These are phyloP conservation scores for Deilephila porcellus DNA, from an alignment of 2,888 invertebrate species.

Conservation along the genomic window DNA sequence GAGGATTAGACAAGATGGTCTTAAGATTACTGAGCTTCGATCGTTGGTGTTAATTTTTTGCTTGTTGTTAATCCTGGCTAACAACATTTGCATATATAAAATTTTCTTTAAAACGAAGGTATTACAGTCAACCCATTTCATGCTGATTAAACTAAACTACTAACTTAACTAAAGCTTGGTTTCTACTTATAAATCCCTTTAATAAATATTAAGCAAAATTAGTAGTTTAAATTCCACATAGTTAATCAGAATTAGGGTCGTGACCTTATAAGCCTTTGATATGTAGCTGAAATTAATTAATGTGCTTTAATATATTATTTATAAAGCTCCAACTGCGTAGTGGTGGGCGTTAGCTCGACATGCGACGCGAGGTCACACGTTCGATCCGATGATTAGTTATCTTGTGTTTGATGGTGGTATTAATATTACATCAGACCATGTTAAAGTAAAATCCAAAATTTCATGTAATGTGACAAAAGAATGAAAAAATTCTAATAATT, in stretches of 20 bases:
- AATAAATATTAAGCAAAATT: not conserved
- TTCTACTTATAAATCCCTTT: not conserved
- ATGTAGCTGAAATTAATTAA: constrained; percentile 17
- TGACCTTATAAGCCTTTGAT: constrained; percentile 5
- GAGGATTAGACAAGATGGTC: no score
- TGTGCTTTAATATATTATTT: constrained; percentile 19
- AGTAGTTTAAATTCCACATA: not conserved
- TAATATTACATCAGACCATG: not conserved
- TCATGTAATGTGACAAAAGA: not conserved
- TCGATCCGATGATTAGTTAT: constrained; percentile 17
- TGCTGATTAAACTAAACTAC: no score
- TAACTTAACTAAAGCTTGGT: no score
- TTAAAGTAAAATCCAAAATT: not conserved
- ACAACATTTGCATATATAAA: no score
- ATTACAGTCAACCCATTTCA: no score
- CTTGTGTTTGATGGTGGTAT: not conserved
- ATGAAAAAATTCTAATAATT: no score
- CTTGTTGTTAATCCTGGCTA: no score
- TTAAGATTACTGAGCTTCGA: no score
- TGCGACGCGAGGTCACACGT: constrained; percentile 14
- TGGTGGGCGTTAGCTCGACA: constrained; percentile 19
- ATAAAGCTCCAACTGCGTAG: constrained; percentile 3
- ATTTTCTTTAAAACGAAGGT: no score
- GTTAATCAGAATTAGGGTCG: constrained; percentile 14
- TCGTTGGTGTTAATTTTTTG: no score